A percentile compares a stretch with the other conserved stretches of the same genome.
Evolutionary conservation across 2,113 vertebrate species (phyloP).

Genomic region (Chaenogobius annularis): DNA sequence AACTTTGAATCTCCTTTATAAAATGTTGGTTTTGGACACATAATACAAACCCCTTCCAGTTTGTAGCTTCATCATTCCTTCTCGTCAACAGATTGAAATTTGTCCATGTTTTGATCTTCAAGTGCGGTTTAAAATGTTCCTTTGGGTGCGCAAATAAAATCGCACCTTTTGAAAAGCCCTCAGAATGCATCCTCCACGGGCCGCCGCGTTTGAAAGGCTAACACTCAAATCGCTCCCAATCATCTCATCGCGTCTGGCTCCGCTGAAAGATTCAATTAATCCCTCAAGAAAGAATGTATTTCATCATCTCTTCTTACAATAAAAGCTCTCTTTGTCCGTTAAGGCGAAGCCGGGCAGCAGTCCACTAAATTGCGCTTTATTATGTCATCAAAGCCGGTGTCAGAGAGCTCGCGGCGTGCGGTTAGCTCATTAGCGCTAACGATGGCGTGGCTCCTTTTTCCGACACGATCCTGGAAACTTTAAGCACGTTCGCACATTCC

Average conservation of each 20-base stretch:
- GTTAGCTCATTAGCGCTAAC: conserved; percentile 45
- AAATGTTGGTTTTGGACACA: neutral
- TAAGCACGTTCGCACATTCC: conserved; percentile 29
- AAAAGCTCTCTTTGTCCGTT: neutral
- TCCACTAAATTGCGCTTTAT: conserved; percentile 42
- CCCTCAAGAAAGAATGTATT: conserved; percentile 16
- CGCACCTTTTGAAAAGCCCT: conserved; percentile 18
- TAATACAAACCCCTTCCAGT: neutral
- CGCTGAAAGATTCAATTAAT: conserved; percentile 28
- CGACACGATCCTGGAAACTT: conserved; percentile 44
- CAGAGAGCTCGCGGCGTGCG: neutral
- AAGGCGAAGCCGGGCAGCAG: neutral
- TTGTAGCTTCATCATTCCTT: neutral
- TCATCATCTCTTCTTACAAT: conserved; percentile 7
- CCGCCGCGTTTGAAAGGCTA: conserved; percentile 20
- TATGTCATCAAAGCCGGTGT: conserved; percentile 34
- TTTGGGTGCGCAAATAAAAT: conserved; percentile 11
- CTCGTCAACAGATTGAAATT: conserved; percentile 23
- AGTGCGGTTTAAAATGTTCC: conserved; percentile 20
- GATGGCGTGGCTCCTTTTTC: conserved; percentile 30
- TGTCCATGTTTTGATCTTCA: neutral
- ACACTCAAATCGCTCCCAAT: conserved; percentile 22
- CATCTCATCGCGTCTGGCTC: conserved; percentile 23
- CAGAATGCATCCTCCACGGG: conserved; percentile 13
- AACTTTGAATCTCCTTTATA: neutral